These are phyloP conservation scores for Rhea pennata DNA, from an alignment of 2,113 vertebrate genomes.

Conservation along the genomic window DNA sequence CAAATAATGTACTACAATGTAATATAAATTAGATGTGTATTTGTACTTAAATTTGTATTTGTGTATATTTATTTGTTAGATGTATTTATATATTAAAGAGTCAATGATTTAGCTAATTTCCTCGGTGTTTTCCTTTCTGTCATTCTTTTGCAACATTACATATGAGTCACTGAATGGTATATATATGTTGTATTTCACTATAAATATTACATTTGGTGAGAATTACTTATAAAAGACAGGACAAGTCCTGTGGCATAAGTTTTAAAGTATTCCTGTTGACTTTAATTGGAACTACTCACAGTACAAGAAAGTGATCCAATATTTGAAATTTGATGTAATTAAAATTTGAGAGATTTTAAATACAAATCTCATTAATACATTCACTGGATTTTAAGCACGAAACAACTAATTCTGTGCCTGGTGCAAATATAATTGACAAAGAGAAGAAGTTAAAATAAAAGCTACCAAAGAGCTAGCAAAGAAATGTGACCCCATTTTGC, in stretches of 20 bases:
- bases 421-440: neutral
- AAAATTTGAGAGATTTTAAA: slow-evolving; percentile 16
- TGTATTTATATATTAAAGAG: neutral
- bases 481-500: neutral
- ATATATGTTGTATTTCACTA: neutral
- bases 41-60: neutral
- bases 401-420: neutral
- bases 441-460: neutral
- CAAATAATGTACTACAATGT: neutral
- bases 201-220: neutral
- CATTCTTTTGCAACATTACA: neutral
- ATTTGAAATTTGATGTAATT: slow-evolving; percentile 51
- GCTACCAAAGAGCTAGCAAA: neutral
- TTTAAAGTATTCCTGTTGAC: slow-evolving; percentile 9
- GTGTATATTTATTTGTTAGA: neutral
- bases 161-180: neutral
- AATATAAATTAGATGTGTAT: neutral
- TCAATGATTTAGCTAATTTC: neutral
- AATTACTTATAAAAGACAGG: neutral
- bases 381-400: neutral
- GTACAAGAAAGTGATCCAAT: slow-evolving; percentile 9
- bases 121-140: neutral
- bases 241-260: neutral
- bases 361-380: neutral
- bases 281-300: neutral